Conservation (phyloP, 2,797 vertebrate species). For the Poecilia gillii region DNA sequence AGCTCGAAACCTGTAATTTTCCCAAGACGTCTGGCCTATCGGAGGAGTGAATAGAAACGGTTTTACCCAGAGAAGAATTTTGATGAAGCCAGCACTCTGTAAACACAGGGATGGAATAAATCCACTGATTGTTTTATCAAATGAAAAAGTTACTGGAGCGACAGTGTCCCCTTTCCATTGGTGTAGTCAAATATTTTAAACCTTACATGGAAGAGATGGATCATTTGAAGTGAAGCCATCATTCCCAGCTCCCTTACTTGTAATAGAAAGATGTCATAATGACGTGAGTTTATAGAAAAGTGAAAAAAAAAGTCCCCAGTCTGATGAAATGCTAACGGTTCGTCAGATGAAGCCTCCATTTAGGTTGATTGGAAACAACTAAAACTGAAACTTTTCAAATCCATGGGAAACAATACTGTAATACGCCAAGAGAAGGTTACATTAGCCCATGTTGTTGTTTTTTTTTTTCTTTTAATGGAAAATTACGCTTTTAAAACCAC, state of each 20-base stretch:
- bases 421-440: not conserved
- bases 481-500: not conserved
- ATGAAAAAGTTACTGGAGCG: not conserved
- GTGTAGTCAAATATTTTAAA: not conserved
- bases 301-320: not conserved
- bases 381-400: not conserved
- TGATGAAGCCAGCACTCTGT: slow-evolving; percentile 12
- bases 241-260: not conserved
- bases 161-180: not conserved
- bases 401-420: not conserved
- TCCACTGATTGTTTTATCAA: not conserved
- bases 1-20: slow-evolving; percentile 65
- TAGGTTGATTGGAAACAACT: not conserved
- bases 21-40: slow-evolving; percentile 32
- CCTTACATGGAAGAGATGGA: no score
- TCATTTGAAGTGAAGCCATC: not conserved
- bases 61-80: slow-evolving; percentile 29
- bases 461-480: not conserved
- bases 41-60: slow-evolving; percentile 32
- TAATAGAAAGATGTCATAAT: not conserved
- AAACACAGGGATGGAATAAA: not conserved
- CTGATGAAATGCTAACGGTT: not conserved
- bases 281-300: not conserved
- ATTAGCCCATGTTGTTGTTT: not conserved
- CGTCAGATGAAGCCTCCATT: not conserved